phyloP scores from a whole-genome alignment of 2,797 vertebrate species.

The Gallinago stenura region DNA sequence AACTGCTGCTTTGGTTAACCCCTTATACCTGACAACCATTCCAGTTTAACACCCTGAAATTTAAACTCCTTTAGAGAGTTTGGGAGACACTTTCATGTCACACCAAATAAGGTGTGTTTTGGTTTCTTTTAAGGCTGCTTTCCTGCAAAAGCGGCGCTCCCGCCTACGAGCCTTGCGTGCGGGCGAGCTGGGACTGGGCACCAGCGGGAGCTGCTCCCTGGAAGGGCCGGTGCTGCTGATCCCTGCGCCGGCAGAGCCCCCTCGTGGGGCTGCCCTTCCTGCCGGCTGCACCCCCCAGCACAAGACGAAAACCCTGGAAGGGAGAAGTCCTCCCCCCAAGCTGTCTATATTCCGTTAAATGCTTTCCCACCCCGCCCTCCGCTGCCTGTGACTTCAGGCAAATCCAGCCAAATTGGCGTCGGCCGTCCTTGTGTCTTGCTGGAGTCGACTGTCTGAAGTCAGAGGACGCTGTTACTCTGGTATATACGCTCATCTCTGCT shows the following conservation, averaged over 20 bases:
- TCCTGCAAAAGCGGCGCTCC: not conserved
- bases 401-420: not conserved
- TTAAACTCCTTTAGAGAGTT: not conserved
- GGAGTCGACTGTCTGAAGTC: not conserved
- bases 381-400: not conserved
- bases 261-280: not conserved
- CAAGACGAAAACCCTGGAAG: accelerated
- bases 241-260: not conserved
- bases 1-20: not conserved
- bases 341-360: not conserved
- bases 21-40: not conserved
- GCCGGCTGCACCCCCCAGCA: accelerated
- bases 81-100: accelerated
- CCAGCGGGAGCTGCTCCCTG: not conserved
- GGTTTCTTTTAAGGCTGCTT: not conserved
- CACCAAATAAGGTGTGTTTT: not conserved
- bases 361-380: not conserved
- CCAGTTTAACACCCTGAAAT: not conserved
- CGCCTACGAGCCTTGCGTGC: not conserved
- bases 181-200: not conserved
- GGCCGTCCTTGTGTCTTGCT: not conserved
- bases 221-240: not conserved
- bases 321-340: not conserved
- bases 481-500: not conserved
- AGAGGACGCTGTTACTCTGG: not conserved